Evolutionary conservation across 2,113 vertebrate genomes (phyloP), one percentile per base, ranked within the genome.

Genomic region (Solea solea): DNA sequence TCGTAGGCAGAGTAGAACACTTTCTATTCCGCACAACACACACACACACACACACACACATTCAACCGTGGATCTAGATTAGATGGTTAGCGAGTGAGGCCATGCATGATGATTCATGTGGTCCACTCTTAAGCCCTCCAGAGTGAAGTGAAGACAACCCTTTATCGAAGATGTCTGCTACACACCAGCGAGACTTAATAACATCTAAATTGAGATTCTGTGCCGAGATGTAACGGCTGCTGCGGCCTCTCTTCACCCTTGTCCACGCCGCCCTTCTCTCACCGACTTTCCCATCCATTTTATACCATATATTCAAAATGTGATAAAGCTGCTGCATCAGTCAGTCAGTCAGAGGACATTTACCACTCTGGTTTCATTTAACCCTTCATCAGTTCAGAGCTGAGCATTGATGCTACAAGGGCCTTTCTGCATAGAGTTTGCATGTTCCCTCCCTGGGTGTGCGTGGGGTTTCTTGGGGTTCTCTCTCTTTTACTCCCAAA

Each of bases 151-250:
- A 34, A 77, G 27, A 41, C 65, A 14, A 21, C 16, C 14, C 10
- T 14, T 25, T 48, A 14, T n/a, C 60, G 15, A 45, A 62, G 66
- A 21, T 21, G 10, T 63, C 51, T 46, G n/a, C 5, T 59, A 55
- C 42, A 10, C 27, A 34, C 34, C 34, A 34, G 34, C 25, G 4
- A 11, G 15, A 15, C 39, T 34, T 25, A 11, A 16, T 55, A 58
- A 69, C 44, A 12, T 62, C 27, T 51, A 21, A 70, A 58, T 16
- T 16, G 27, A 16, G 45, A 51, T 16, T 64, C 49, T 58, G 34
- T 15, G 40, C 42, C 5, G 54, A 41, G 48, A n/a, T n/a, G 45
- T 48, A 6, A 28, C 40, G 59, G 21, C 7, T 41, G 27, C 27
- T 44, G 45, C 8, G 8, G 54, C 12, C 45, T 69, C 5, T 16